These are phyloP conservation scores for Acleris emargana DNA, from an alignment of 2,888 invertebrate species.

Conservation along the genomic window DNA sequence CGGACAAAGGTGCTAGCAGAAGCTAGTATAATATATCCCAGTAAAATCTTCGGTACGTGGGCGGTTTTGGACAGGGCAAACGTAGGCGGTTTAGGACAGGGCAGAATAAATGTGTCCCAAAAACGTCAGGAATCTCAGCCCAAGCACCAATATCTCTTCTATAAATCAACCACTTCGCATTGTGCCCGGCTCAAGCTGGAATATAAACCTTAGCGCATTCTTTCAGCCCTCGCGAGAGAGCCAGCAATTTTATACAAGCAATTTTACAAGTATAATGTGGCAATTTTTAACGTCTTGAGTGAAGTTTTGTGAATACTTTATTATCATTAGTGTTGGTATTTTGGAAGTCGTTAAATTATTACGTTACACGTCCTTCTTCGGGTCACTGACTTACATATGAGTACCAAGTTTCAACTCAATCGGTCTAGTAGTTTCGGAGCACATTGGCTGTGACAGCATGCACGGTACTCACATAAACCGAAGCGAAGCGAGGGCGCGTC, in stretches of 20 bases:
- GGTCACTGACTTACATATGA: background rate
- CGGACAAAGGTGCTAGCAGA: no score
- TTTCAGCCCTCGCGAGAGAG: background rate
- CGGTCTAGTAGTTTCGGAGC: background rate
- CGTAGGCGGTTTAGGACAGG: background rate
- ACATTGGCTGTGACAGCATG: background rate
- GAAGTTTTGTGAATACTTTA: no score
- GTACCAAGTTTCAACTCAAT: background rate
- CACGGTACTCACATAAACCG: no score
- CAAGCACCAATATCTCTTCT: slow-evolving; percentile 21
- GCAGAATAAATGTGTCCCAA: slow-evolving; percentile 11
- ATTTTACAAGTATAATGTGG: no score
- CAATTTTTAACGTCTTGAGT: no score
- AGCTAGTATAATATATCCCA: no score
- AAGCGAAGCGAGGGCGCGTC: no score
- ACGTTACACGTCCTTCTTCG: background rate
- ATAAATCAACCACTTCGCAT: slow-evolving; percentile 28
- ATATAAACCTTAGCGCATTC: no score
- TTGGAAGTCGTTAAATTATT: background rate
- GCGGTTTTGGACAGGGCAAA: background rate
- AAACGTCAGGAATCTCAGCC: slow-evolving; percentile 20
- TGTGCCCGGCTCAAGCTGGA: slow-evolving; percentile 15
- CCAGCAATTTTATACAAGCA: no score
- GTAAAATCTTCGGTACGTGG: background rate
- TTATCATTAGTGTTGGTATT: no score